A percentile compares a stretch with the other conserved stretches of the same genome.
Conservation (phyloP, 2,797 vertebrate species). For the Spheniscus humboldti region DNA sequence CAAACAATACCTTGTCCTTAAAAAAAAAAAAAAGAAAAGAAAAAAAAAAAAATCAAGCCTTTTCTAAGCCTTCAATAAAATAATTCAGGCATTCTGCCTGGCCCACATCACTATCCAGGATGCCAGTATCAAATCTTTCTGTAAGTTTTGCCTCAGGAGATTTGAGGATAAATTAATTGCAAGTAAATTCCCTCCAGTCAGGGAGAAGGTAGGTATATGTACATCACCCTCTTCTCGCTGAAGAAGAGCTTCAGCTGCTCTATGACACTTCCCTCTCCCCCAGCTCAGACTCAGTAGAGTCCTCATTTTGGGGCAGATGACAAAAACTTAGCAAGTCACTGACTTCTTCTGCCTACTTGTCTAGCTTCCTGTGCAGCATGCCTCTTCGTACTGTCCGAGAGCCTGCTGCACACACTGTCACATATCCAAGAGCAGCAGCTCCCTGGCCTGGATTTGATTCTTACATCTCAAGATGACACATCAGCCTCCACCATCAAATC, state of each 20-base stretch:
- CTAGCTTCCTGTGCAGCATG: no score
- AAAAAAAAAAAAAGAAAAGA: neutral
- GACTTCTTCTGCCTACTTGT: no score
- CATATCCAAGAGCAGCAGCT: no score
- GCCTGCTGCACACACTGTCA: no score
- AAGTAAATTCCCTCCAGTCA: neutral
- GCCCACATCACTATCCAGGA: neutral
- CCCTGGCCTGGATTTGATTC: no score
- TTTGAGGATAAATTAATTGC: neutral
- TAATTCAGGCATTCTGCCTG: neutral
- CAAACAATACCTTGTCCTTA: neutral
- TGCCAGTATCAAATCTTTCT: neutral
- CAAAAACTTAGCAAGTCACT: neutral
- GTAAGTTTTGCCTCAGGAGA: neutral
- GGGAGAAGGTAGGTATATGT: neutral
- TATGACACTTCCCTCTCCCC: neutral
- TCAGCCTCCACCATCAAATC: no score
- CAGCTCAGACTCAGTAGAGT: neutral
- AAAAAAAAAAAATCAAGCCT: neutral
- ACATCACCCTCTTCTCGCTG: neutral
- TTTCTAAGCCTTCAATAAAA: neutral
- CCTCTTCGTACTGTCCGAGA: no score
- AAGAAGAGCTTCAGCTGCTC: neutral
- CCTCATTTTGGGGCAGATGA: neutral
- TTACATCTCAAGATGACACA: no score